Percentiles rank a stretch among this genome's conserved stretches.
phyloP scores from a whole-genome alignment of 2,113 vertebrate species.

The Epinephelus cyanopodus region DNA sequence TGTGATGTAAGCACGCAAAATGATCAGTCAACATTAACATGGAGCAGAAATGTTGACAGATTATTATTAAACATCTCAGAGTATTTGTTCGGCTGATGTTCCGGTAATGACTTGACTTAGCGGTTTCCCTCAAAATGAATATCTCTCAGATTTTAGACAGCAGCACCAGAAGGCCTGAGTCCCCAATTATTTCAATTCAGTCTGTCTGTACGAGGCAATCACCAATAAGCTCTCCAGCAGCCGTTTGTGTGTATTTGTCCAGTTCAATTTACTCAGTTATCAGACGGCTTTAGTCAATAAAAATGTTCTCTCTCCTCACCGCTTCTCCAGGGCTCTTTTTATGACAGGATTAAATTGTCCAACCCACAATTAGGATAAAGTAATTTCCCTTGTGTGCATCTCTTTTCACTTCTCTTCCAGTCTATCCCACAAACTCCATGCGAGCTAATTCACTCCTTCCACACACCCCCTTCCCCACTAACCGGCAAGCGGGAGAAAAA shows the following conservation, averaged over 20 bases:
- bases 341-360: slow-evolving; percentile 73
- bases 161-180: slow-evolving; percentile 15
- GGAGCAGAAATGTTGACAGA: slow-evolving; percentile 42
- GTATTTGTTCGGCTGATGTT: slow-evolving; percentile 54
- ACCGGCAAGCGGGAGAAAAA: slow-evolving; percentile 35
- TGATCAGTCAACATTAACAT: slow-evolving; percentile 41
- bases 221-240: slow-evolving; percentile 38
- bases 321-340: slow-evolving; percentile 62
- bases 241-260: slow-evolving; percentile 61
- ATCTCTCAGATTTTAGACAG: slow-evolving; percentile 24
- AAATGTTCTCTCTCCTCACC: slow-evolving; percentile 49
- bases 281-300: slow-evolving; percentile 65
- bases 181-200: slow-evolving; percentile 52
- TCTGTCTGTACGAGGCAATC: slow-evolving; percentile 44
- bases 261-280: slow-evolving; percentile 64
- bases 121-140: slow-evolving; percentile 37
- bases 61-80: slow-evolving; percentile 57
- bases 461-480: slow-evolving; percentile 3
- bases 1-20: neutral
- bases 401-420: slow-evolving; percentile 44
- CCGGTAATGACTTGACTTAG: slow-evolving; percentile 47
- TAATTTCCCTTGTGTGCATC: slow-evolving; percentile 69
- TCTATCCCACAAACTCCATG: slow-evolving; percentile 14
- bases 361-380: slow-evolving; percentile 68
- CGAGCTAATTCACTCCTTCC: slow-evolving; percentile 46